phyloP scores from a whole-genome alignment of 2,113 vertebrate species.

The Anoplopoma fimbria region DNA sequence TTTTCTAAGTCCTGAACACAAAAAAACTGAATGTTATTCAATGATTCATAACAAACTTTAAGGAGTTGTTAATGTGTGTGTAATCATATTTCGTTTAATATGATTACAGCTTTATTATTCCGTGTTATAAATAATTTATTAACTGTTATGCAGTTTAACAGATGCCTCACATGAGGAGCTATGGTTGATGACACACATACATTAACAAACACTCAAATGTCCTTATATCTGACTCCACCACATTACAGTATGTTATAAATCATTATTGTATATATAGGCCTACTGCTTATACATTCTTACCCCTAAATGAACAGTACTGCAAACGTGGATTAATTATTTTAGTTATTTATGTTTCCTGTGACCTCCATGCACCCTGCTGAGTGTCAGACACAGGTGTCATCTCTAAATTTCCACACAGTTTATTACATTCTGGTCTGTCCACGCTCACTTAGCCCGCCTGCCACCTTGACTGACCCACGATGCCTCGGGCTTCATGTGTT shows the following conservation, averaged over 20 bases:
- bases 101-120: background rate
- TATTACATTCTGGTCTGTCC: background rate
- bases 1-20: background rate
- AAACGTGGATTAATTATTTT: background rate
- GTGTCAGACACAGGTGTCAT: conserved; percentile 20
- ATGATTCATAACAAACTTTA: background rate
- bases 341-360: background rate
- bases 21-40: background rate
- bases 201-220: background rate
- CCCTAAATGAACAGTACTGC: background rate
- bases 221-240: background rate
- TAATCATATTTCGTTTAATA: background rate
- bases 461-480: conserved; percentile 31
- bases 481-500: conserved; percentile 56
- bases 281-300: background rate
- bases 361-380: background rate
- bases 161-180: background rate
- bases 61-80: background rate
- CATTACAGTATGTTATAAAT: background rate
- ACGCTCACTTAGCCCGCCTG: background rate
- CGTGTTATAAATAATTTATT: background rate
- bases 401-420: conserved; percentile 1
- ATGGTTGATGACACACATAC: background rate
- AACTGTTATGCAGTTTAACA: background rate
- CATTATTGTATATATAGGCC: background rate